These are phyloP conservation scores for Cyprinodon tularosa DNA, from an alignment of 2,113 vertebrate genomes.

Conservation along the genomic window DNA sequence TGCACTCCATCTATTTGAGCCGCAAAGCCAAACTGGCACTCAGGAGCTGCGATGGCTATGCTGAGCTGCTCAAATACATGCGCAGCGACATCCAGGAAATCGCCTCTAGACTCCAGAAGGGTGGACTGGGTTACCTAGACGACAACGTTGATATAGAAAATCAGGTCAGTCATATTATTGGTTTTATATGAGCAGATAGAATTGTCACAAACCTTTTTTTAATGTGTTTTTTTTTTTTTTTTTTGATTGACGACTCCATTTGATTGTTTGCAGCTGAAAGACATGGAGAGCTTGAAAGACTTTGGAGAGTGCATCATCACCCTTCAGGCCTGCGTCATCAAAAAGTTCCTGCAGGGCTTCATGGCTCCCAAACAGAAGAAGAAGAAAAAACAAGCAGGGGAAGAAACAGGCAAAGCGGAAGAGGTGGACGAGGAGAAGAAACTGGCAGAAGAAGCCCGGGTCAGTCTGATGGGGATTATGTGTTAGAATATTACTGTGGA, in stretches of 20 bases:
- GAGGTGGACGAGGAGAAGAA: conserved; percentile 96
- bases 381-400: conserved; percentile 87
- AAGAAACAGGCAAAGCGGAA: conserved; percentile 87
- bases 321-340: conserved; percentile 93
- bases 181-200: background rate
- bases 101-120: conserved; percentile 92
- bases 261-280: conserved; percentile 80
- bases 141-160: conserved; percentile 88
- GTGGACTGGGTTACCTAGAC: conserved; percentile 93
- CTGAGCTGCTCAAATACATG: conserved; percentile 91
- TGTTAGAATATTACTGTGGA: background rate
- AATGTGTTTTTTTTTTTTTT: background rate
- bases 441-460: conserved; percentile 96
- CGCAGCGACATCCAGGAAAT: conserved; percentile 95
- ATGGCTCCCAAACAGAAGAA: conserved; percentile 98
- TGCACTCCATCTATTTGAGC: conserved; percentile 90
- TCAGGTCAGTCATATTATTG: conserved; percentile 77
- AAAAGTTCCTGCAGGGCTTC: conserved; percentile 98
- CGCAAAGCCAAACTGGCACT: conserved; percentile 87
- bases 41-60: conserved; percentile 87
- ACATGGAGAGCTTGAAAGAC: conserved; percentile 89
- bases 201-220: background rate
- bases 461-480: conserved; percentile 54
- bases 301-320: conserved; percentile 93
- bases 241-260: background rate